Evolutionary conservation across 2,113 vertebrate species (phyloP), one percentile per base, ranked within the genome.

Genomic region (Rhagologus leucostigma): DNA sequence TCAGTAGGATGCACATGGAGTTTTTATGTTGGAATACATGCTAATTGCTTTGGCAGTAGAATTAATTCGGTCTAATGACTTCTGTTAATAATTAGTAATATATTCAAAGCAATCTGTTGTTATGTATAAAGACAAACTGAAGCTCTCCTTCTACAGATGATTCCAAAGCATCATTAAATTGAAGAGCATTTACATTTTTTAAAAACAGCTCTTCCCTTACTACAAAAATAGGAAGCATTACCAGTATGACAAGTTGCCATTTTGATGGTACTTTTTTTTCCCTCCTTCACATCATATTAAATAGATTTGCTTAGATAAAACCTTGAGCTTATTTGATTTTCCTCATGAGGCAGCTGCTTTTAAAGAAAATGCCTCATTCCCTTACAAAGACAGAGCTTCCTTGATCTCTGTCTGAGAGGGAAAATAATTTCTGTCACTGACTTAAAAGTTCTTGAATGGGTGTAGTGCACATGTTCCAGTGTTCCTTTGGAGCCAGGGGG

Each of bases 41-140:
- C 52, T 90, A 85, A 70, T 95, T 93, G 71, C 63, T 95, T 90
- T 96, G 89, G 71, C 86, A 95, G 75, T 59, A 49, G 68, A 90
- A 95, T 88, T 90, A 95, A 92, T 89, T 87, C 22, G 2, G 44
- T 84, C 90, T 93, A 96, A 96, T 94, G 56, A 93, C 39, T 87
- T 70, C 42, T 88, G 91, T 79, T 95, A 93, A 90, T 93, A 49
- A 93, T 87, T 92, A 95, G 68, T 92, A 75, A 95, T 91, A 67
- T 78, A 87, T 93, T 95, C 94, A 87, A 56, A 90, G 76, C 86
- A 95, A 78, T 95, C 75, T 94, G 91, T 81, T 96, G 81, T 89
- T 95, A 78, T 78, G 60, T 89, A 56, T 95, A 37, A 92, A 84
- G 91, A 52, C 35, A 95, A 95, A 78, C 47, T 77, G 86, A 93